These are phyloP conservation scores for Drosophila maculinotata DNA, from an alignment of 2,888 invertebrate genomes.

Conservation along the genomic window DNA sequence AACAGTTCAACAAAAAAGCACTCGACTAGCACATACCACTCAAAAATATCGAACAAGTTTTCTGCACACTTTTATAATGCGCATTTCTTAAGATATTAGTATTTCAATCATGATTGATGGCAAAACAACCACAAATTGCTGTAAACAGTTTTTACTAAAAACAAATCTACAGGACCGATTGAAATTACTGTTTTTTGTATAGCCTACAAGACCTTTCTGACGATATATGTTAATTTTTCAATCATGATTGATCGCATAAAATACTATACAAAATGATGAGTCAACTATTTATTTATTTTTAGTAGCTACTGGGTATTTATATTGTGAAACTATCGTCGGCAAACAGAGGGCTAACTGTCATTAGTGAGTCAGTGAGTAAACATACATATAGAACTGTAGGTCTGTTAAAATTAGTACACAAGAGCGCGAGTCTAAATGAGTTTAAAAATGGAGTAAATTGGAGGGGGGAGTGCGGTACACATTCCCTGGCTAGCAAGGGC, in stretches of 20 bases:
- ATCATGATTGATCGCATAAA: background rate
- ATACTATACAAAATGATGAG: too few species aligned
- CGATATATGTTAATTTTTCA: too few species aligned
- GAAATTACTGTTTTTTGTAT: too few species aligned
- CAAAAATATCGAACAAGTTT: background rate
- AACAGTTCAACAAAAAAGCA: background rate
- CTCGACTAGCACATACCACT: background rate
- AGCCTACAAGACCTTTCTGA: too few species aligned
- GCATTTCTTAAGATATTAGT: background rate
- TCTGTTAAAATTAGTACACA: constrained; percentile 60
- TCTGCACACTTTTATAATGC: background rate
- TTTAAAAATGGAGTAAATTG: constrained; percentile 72
- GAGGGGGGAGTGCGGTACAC: too few species aligned
- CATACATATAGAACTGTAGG: constrained; percentile 1
- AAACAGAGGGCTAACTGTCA: constrained; percentile 48
- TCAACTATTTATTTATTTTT: too few species aligned
- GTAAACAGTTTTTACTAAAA: too few species aligned
- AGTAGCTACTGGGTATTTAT: constrained; percentile 33
- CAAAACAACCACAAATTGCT: background rate
- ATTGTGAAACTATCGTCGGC: constrained; percentile 35
- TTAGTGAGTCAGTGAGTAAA: constrained; percentile 45
- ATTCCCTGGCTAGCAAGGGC: constrained; percentile 25
- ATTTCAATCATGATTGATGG: background rate
- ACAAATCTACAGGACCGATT: too few species aligned
- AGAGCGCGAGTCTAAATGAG: constrained; percentile 52